These are phyloP conservation scores for Xestia ashworthii DNA, from an alignment of 2,888 invertebrate species.

Conservation along the genomic window DNA sequence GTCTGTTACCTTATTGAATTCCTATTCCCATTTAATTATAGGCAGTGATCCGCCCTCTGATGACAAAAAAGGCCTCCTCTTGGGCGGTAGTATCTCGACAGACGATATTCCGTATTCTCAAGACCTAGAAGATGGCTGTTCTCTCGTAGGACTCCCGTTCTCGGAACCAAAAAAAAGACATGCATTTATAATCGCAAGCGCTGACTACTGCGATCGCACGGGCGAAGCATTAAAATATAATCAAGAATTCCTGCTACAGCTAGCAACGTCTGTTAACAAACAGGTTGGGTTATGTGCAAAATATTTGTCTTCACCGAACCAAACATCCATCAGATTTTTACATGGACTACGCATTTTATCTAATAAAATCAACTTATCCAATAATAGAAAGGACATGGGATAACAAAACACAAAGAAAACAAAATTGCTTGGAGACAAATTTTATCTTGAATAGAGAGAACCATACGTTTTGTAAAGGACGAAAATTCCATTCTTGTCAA, in stretches of 20 bases:
- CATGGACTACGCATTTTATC: background rate
- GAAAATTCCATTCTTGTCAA: slow-evolving; percentile 72
- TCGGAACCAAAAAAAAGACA: slow-evolving; percentile 74
- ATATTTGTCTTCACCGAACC: background rate
- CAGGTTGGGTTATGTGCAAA: slow-evolving; percentile 69
- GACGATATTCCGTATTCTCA: slow-evolving; percentile 83
- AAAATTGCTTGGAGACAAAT: slow-evolving; percentile 69
- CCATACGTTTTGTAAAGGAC: slow-evolving; percentile 70
- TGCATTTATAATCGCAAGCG: slow-evolving; percentile 83
- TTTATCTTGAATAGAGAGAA: slow-evolving; percentile 69
- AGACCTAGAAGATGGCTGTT: slow-evolving; percentile 83
- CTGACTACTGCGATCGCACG: slow-evolving; percentile 84
- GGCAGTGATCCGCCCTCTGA: slow-evolving; percentile 80
- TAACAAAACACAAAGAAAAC: slow-evolving; percentile 67
- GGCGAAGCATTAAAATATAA: slow-evolving; percentile 84
- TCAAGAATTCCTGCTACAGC: slow-evolving; percentile 84
- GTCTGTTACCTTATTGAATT: background rate
- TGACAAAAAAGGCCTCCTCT: slow-evolving; percentile 79
- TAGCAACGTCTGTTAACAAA: slow-evolving; percentile 79
- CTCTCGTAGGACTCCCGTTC: slow-evolving; percentile 74
- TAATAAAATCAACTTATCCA: slow-evolving; percentile 51
- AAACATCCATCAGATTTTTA: slow-evolving; percentile 11
- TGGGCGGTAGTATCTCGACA: slow-evolving; percentile 83
- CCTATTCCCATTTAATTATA: slow-evolving; percentile 53
- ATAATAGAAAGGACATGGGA: slow-evolving; percentile 48